These are phyloP conservation scores for Papilio dardanus DNA, from an alignment of 1,140 invertebrate species.

Conservation along the genomic window DNA sequence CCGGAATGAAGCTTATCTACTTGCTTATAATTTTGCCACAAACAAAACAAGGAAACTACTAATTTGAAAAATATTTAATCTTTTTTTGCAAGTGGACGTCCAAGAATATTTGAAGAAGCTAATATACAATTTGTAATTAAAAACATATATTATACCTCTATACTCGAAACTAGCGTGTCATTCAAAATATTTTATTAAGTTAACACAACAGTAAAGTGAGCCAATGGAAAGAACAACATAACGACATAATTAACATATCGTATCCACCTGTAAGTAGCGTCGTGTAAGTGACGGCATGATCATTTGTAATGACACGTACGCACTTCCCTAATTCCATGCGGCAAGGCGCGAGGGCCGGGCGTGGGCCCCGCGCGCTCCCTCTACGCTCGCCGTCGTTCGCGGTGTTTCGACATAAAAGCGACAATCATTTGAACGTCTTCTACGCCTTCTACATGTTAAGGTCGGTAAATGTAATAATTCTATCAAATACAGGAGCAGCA, in stretches of 20 bases:
- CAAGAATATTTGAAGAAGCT: too few species aligned
- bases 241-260: constrained; percentile 29
- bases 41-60: neutral
- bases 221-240: neutral
- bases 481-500: neutral
- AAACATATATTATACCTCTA: too few species aligned
- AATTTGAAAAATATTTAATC: neutral
- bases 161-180: too few species aligned
- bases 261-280: constrained; percentile 37
- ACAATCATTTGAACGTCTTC: neutral
- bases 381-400: constrained; percentile 21
- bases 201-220: neutral
- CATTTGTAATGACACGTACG: constrained; percentile 68
- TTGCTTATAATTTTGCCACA: neutral
- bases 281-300: constrained; percentile 52
- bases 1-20: neutral
- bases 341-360: neutral
- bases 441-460: neutral
- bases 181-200: neutral
- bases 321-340: constrained; percentile 65
- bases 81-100: neutral
- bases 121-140: too few species aligned
- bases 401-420: neutral
- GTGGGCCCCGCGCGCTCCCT: neutral
- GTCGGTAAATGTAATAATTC: neutral